A percentile compares a stretch with the other conserved stretches of the same genome.
phyloP scores from a whole-genome alignment of 2,888 invertebrate species.

The Nomada fucata region DNA sequence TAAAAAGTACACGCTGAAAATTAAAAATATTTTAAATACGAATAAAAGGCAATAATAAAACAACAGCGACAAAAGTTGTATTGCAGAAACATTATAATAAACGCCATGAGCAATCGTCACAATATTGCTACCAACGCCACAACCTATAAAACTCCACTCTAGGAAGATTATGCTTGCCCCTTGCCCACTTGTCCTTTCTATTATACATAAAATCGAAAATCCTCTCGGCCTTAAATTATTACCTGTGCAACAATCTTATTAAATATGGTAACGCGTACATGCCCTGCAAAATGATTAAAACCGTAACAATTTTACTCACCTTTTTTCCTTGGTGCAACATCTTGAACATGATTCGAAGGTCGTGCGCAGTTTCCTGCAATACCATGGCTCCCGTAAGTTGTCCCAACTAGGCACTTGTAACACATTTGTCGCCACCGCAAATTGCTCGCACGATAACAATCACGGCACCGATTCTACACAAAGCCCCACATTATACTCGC shows the following conservation, averaged over 20 bases:
- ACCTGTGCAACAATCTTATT: not conserved
- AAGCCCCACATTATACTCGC: not conserved
- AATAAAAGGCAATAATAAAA: not conserved
- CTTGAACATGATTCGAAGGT: not conserved
- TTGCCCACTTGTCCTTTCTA: not conserved
- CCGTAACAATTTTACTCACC: conserved; percentile 5
- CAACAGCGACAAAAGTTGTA: not conserved
- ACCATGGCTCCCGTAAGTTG: no score
- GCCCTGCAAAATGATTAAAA: not conserved
- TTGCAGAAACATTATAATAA: not conserved
- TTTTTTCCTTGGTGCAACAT: not conserved
- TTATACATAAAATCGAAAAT: not conserved
- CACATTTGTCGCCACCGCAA: not conserved
- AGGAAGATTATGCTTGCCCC: not conserved
- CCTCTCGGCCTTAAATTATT: conserved; percentile 14
- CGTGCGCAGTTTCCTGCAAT: not conserved
- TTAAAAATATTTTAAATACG: not conserved
- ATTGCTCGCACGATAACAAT: not conserved
- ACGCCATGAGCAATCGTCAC: not conserved
- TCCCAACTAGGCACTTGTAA: not conserved
- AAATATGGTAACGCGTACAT: conserved; percentile 2
- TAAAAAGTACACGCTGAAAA: not conserved
- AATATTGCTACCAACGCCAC: not conserved
- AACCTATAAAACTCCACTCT: conserved; percentile 9
- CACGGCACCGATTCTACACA: not conserved